These are phyloP conservation scores for Benthochromis sp. DNA, from an alignment of 2,113 vertebrate genomes.

Conservation along the genomic window DNA sequence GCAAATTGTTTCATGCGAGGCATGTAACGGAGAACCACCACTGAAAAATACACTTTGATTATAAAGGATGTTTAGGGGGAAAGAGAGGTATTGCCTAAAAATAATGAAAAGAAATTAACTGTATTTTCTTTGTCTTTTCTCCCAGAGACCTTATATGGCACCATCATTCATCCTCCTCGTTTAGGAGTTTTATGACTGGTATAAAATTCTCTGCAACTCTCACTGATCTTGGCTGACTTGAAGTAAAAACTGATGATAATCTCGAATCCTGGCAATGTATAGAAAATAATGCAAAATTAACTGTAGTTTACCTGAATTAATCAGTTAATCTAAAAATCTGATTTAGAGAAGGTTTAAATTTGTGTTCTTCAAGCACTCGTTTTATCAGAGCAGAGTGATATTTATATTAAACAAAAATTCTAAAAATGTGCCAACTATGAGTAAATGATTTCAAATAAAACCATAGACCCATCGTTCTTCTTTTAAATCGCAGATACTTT, in stretches of 20 bases:
- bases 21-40: background rate
- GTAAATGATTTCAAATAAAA: background rate
- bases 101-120: background rate
- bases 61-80: background rate
- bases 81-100: background rate
- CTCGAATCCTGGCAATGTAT: background rate
- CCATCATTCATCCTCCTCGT: background rate
- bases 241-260: background rate
- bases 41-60: background rate
- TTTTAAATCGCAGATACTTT: background rate
- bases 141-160: rapidly evolving
- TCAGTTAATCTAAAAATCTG: background rate
- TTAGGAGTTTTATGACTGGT: background rate
- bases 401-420: rapidly evolving
- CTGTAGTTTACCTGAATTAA: background rate
- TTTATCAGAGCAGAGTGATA: background rate
- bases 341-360: background rate
- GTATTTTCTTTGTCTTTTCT: background rate
- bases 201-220: background rate
- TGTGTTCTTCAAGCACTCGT: background rate
- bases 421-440: background rate
- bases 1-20: background rate
- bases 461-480: background rate
- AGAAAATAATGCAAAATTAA: background rate
- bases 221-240: background rate